Evolutionary conservation across 2,888 invertebrate species (phyloP).

Genomic region (Onthophagus sagittarius): DNA sequence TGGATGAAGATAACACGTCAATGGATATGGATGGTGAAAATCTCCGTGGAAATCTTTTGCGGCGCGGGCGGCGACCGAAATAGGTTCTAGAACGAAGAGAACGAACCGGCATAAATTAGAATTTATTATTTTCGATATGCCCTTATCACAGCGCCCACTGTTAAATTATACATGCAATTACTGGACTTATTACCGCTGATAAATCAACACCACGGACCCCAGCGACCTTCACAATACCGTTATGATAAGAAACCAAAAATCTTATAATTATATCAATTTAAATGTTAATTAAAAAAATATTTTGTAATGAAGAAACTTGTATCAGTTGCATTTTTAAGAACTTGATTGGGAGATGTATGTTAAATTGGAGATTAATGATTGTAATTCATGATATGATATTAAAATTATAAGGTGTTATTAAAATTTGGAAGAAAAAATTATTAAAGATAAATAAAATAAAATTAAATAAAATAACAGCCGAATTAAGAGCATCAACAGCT

Average conservation of each 20-base stretch:
- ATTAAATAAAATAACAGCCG: no score
- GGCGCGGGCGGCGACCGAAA: conserved; percentile 30
- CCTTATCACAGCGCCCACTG: conserved; percentile 45
- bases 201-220: conserved; percentile 32
- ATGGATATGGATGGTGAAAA: no score
- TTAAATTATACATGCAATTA: conserved; percentile 44
- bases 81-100: conserved; percentile 20
- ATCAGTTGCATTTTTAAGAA: neutral
- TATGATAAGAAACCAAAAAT: neutral
- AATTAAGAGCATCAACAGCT: no score
- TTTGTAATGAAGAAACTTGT: neutral
- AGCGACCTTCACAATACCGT: conserved; percentile 26
- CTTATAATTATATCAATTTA: neutral
- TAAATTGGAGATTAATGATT: no score
- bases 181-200: conserved; percentile 37
- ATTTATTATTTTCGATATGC: conserved; percentile 45
- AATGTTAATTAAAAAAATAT: neutral
- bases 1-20: no score
- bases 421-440: no score
- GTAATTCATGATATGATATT: no score
- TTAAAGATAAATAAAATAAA: no score
- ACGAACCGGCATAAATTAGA: conserved; percentile 41
- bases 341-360: no score
- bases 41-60: neutral
- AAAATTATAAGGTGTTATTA: no score